phyloP scores from a whole-genome alignment of 2,888 invertebrate genomes.

The Chymomyza caudatula region DNA sequence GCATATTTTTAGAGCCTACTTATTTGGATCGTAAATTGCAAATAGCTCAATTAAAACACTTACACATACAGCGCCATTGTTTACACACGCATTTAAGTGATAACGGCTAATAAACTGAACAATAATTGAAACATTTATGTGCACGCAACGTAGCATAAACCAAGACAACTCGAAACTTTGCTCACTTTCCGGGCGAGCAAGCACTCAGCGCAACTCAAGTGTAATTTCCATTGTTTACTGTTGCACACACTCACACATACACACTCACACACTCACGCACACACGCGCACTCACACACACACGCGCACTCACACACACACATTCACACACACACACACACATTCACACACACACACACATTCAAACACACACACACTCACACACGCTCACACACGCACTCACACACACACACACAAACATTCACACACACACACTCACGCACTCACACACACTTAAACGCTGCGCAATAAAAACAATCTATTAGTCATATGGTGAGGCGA shows the following conservation, averaged over 20 bases:
- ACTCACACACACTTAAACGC: not conserved
- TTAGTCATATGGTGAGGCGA: not conserved
- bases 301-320: not conserved
- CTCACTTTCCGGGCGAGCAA: not conserved
- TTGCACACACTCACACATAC: not conserved
- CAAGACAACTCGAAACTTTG: slow-evolving; percentile 4
- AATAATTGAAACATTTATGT: slow-evolving; percentile 61
- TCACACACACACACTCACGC: not conserved
- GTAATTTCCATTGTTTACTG: not conserved
- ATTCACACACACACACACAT: not conserved
- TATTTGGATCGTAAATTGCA: not conserved
- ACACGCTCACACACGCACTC: not conserved
- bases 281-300: not conserved
- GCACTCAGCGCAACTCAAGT: not conserved
- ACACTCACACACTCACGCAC: not conserved
- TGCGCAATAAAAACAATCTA: not conserved
- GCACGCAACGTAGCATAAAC: slow-evolving; percentile 44
- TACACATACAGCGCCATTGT: not conserved
- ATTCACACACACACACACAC: not conserved
- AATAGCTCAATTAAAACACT: not conserved
- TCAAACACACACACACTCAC: not conserved
- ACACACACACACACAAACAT: not conserved
- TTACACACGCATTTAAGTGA: not conserved
- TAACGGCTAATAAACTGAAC: slow-evolving; percentile 55
- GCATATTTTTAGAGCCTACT: not conserved